These are phyloP conservation scores for Apis laboriosa DNA, from an alignment of 1,140 invertebrate species.

Conservation along the genomic window DNA sequence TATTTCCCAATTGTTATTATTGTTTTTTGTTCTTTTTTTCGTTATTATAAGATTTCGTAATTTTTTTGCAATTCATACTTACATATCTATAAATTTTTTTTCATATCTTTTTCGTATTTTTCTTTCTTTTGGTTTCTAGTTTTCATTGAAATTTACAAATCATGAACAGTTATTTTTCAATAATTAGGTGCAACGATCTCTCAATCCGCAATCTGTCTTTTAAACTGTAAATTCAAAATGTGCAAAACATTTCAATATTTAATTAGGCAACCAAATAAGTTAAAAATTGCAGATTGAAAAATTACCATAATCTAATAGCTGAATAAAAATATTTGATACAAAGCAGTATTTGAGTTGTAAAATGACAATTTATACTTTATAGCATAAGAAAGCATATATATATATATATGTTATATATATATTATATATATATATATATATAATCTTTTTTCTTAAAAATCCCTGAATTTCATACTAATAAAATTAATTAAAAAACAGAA, in stretches of 20 bases:
- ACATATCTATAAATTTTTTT: neutral
- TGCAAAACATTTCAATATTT: neutral
- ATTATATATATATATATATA: neutral
- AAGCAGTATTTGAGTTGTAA: neutral
- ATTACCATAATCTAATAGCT: neutral
- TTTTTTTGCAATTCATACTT: neutral
- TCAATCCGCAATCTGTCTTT: neutral
- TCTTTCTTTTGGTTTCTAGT: neutral
- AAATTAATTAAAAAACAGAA: neutral
- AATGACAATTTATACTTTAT: neutral
- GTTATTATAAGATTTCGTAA: neutral
- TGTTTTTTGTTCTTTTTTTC: neutral
- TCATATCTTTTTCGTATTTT: neutral
- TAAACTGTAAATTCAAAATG: neutral
- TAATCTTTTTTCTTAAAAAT: neutral
- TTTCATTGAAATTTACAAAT: neutral
- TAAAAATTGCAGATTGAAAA: neutral
- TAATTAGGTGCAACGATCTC: neutral
- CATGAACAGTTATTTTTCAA: neutral
- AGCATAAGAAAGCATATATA: too few relatives aligned
- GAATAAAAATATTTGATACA: neutral
- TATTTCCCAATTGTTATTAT: neutral
- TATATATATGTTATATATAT: too few relatives aligned
- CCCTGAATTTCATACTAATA: conserved; percentile 32
- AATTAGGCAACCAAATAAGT: neutral